These are phyloP conservation scores for Oreochromis mossambicus DNA, from an alignment of 2,797 vertebrate species.

Conservation along the genomic window DNA sequence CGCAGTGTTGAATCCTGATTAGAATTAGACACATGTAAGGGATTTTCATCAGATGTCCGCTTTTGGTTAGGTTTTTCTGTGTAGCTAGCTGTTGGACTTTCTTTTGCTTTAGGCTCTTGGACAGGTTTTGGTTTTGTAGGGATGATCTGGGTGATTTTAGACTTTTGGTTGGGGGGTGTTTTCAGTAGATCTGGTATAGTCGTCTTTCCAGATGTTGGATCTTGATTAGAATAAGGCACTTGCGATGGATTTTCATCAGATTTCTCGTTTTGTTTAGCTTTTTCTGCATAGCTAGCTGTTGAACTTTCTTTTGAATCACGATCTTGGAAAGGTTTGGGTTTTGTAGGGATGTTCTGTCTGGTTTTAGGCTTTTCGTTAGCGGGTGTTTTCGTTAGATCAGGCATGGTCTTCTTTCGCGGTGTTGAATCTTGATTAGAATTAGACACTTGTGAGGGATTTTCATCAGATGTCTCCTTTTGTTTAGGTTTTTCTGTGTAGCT, in stretches of 20 bases:
- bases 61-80: not conserved
- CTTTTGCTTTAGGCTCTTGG: not conserved
- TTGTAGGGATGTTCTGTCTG: not conserved
- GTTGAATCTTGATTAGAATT: not conserved
- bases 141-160: not conserved
- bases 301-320: not conserved
- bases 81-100: accelerated
- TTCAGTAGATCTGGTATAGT: not conserved
- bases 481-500: not conserved
- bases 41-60: not conserved
- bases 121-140: conserved; percentile 2
- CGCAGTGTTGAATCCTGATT: conserved; percentile 1
- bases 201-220: not conserved
- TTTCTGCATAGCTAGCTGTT: not conserved
- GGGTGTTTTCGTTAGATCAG: not conserved
- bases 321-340: not conserved
- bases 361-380: not conserved
- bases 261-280: not conserved
- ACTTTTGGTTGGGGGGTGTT: not conserved
- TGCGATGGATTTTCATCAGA: not conserved
- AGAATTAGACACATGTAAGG: not conserved
- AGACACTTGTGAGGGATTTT: not conserved
- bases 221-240: not conserved
- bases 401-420: not conserved
- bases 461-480: not conserved